Conservation (phyloP, 2,797 vertebrate genomes). For the Gobionotothen gibberifrons region DNA sequence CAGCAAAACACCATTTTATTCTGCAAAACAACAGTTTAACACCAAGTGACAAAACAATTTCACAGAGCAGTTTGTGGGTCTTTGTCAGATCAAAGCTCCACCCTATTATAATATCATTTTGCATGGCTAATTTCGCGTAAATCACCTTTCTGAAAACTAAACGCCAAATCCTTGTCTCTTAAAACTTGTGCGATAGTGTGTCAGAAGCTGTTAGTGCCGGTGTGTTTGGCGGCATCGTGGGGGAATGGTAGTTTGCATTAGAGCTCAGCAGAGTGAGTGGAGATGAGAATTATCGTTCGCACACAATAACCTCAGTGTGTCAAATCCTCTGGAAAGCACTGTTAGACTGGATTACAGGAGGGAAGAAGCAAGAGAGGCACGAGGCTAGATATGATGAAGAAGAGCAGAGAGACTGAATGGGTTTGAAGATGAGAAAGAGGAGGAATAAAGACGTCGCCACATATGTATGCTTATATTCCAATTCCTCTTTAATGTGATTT, state of each 20-base stretch:
- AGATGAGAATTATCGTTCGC: conserved; percentile 59
- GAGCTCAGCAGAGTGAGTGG: conserved; percentile 53
- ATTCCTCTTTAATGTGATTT: conserved; percentile 71
- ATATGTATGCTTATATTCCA: conserved; percentile 58
- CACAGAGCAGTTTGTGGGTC: conserved; percentile 9
- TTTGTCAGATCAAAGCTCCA: conserved; percentile 41
- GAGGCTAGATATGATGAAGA: conserved; percentile 7
- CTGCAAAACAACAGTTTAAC: conserved; percentile 51
- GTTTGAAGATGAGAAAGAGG: conserved; percentile 26
- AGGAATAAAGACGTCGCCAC: conserved; percentile 29
- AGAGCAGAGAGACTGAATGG: conserved; percentile 17
- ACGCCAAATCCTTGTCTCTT: conserved; percentile 13
- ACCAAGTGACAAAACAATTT: conserved; percentile 41
- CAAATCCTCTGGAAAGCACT: conserved; percentile 58
- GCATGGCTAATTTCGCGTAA: conserved; percentile 45
- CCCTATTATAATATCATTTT: conserved; percentile 41
- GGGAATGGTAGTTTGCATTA: conserved; percentile 55
- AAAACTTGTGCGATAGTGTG: conserved; percentile 47
- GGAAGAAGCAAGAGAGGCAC: conserved; percentile 13
- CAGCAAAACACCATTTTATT: conserved; percentile 33
- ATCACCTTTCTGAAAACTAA: conserved; percentile 35
- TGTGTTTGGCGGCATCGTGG: conserved; percentile 57
- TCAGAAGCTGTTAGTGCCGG: conserved; percentile 62
- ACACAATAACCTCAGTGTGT: conserved; percentile 63
- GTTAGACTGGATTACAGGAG: conserved; percentile 38